phyloP scores from a whole-genome alignment of 2,888 invertebrate species.

The Chorisops tibialis region DNA sequence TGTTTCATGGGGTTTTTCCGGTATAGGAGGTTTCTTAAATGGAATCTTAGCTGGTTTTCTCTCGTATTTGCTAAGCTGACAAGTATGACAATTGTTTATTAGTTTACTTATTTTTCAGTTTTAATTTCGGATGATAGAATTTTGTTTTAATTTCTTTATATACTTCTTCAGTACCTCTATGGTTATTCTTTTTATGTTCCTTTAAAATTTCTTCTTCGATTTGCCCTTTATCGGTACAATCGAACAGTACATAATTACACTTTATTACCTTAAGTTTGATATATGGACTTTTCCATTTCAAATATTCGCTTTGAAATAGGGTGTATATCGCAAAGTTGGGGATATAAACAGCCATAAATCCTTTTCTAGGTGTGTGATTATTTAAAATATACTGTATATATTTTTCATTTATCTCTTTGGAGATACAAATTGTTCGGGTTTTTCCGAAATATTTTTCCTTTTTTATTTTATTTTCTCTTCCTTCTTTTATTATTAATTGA shows the following conservation, averaged over 20 bases:
- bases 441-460: neutral
- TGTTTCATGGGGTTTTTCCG: too few relatives aligned
- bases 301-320: too few relatives aligned
- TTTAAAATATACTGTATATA: neutral
- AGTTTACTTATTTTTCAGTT: slow-evolving; percentile 19
- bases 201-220: neutral
- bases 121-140: too few relatives aligned
- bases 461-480: neutral
- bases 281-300: neutral
- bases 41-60: slow-evolving; percentile 21
- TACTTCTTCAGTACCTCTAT: too few relatives aligned
- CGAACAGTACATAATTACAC: too few relatives aligned
- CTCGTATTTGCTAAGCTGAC: too few relatives aligned
- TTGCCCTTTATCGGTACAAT: too few relatives aligned
- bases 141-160: slow-evolving; percentile 14
- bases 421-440: too few relatives aligned
- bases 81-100: slow-evolving; percentile 26
- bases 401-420: neutral
- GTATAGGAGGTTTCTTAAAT: slow-evolving; percentile 13
- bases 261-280: neutral
- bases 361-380: neutral
- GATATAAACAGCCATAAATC: too few relatives aligned
- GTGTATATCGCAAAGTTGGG: too few relatives aligned
- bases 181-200: neutral
- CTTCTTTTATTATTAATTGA: too few relatives aligned